Evolutionary conservation across 2,888 invertebrate genomes (phyloP).

Genomic region (Agriotes lineatus): DNA sequence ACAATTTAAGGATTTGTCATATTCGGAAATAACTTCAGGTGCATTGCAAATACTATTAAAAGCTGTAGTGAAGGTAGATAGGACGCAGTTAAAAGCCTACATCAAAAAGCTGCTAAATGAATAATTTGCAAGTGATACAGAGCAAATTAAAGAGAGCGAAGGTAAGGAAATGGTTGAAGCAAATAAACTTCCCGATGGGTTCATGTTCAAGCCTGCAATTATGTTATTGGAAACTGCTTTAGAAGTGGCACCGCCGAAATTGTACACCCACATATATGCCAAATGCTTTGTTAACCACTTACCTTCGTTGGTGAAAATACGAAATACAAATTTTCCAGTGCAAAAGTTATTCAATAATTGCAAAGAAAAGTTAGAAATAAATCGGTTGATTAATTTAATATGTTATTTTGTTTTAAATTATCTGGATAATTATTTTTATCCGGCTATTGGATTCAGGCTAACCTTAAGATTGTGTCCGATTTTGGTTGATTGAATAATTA

Average conservation of each 20-base stretch:
- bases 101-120: constrained; percentile 75
- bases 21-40: constrained; percentile 78
- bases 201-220: constrained; percentile 73
- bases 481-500: too few species aligned
- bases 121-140: constrained; percentile 68
- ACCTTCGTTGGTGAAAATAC: constrained; percentile 72
- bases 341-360: constrained; percentile 81
- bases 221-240: constrained; percentile 78
- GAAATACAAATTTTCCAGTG: constrained; percentile 82
- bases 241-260: constrained; percentile 73
- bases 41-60: constrained; percentile 76
- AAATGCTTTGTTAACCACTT: constrained; percentile 77
- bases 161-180: constrained; percentile 6
- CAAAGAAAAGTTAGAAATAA: constrained; percentile 75
- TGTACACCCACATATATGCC: constrained; percentile 74
- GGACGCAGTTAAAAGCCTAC: constrained; percentile 68
- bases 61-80: constrained; percentile 73
- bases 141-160: constrained; percentile 51
- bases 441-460: background rate
- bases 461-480: too few species aligned
- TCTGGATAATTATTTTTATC: background rate
- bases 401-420: too few species aligned
- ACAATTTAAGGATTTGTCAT: constrained; percentile 80
- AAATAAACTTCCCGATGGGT: constrained; percentile 72
- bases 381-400: background rate